Evolutionary conservation across 2,797 vertebrate species (phyloP), one percentile per base, ranked within the genome.

Genomic region (Myripristis jacobus): DNA sequence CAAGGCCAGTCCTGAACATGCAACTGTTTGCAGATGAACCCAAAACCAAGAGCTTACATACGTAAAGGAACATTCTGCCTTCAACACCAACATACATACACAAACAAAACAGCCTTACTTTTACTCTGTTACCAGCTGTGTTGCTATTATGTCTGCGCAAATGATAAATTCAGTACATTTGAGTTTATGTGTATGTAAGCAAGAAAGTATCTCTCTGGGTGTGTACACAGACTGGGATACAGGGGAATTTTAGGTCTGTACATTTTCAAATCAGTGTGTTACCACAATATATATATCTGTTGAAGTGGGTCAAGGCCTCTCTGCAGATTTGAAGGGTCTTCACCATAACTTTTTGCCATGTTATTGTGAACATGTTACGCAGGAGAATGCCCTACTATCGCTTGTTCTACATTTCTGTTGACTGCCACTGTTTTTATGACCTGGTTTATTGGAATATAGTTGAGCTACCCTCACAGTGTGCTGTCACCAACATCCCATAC

Each of bases 391-490:
- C 50, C 77, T 3, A 60, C 80, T 57, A 73, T 77, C 72, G 79
- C 72, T 69, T 75, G 38, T 63, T 73, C 67, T 76, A 38, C 66
- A 64, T 89, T 79, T 78, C 52, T 89, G 78, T 84, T 85, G 60
- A 71, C 70, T 71, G 24, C 24, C 58, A 66, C 67, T 77, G 76
- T 77, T 86, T 92, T 93, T 89, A 91, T 73, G 69, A 80, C 80
- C 22, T 44, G 25, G 24, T 83, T 88, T 65, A 89, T 67, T 80
- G 73, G 50, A 19, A 77, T 76, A 18, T 67, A 60, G 71, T 75
- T 81, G 81, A 88, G 80, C 74, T 66, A 74, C 19, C 68, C 6
- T 31, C 31, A 22, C 51, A 19, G 50, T 18, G 47, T 21, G 43
- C 25, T 15, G 2, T 47, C 66, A 10, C 34, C 34, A 36, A 6